A percentile compares a stretch with the other conserved stretches of the same genome.
Evolutionary conservation across 2,113 vertebrate genomes (phyloP).

Genomic region (Manacus vitellinus): DNA sequence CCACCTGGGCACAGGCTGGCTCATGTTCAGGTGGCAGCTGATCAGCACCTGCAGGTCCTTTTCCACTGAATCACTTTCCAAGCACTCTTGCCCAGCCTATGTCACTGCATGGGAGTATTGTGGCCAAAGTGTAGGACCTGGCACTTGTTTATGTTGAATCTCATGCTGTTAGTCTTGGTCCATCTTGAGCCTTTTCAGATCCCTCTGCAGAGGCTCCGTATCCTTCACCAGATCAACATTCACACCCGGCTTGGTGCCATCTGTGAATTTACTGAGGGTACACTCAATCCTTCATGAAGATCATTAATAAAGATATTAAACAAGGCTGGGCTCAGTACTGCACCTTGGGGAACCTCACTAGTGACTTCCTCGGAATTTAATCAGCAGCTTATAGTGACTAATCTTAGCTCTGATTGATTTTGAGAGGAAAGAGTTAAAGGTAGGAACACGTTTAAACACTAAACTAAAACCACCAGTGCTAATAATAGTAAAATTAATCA

Average conservation of each 20-base stretch:
- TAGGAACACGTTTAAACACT: neutral
- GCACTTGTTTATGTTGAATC: neutral
- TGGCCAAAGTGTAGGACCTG: fast-evolving
- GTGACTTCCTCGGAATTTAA: neutral
- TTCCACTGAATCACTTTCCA: neutral
- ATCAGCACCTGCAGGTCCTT: neutral
- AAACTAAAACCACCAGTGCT: neutral
- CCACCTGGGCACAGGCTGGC: neutral
- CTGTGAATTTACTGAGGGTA: neutral
- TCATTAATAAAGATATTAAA: neutral
- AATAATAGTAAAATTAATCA: neutral
- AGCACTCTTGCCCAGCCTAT: neutral
- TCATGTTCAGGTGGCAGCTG: neutral
- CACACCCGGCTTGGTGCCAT: no score
- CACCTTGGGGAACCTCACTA: neutral
- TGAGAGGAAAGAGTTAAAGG: neutral
- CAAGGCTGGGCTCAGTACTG: neutral
- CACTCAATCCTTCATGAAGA: neutral
- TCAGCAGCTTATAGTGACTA: neutral
- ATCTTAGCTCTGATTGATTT: neutral
- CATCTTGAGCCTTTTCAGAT: neutral
- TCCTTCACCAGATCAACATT: neutral
- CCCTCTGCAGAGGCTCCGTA: neutral
- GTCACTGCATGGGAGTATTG: neutral
- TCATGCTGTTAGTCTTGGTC: neutral